Conservation (phyloP, 1,140 invertebrate genomes). For the Calliphora vicina region DNA sequence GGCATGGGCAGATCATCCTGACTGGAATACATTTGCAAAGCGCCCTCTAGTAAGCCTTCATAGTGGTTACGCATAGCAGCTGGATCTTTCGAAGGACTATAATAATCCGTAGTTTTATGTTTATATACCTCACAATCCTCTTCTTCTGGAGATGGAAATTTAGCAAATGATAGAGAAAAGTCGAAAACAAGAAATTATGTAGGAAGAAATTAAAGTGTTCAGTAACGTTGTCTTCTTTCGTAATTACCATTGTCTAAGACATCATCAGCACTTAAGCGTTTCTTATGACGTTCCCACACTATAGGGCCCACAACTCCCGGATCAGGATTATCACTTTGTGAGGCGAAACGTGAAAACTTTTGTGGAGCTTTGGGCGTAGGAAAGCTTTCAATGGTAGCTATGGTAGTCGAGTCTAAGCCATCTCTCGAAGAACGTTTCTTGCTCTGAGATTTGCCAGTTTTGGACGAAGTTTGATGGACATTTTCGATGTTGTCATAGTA, state of each 20-base stretch:
- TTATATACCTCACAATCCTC: conserved; percentile 37
- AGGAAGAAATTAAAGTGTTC: conserved; percentile 14
- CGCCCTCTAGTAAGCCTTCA: conserved; percentile 60
- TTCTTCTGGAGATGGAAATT: background rate
- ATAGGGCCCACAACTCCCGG: conserved; percentile 84
- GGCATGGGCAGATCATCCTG: conserved; percentile 59
- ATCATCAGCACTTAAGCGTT: conserved; percentile 58
- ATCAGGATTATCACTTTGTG: conserved; percentile 67
- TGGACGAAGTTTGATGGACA: conserved; percentile 46
- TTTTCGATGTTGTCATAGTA: conserved; percentile 71
- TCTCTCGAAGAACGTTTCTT: conserved; percentile 41
- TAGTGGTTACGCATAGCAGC: conserved; percentile 59
- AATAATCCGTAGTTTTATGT: conserved; percentile 34
- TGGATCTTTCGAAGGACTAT: conserved; percentile 60
- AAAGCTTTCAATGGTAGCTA: conserved; percentile 58
- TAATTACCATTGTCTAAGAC: conserved; percentile 49
- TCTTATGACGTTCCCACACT: conserved; percentile 78
- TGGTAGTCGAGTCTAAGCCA: conserved; percentile 42
- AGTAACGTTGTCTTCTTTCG: conserved; percentile 39
- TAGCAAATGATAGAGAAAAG: background rate
- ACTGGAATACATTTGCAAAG: conserved; percentile 61
- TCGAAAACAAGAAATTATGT: conserved; percentile 34
- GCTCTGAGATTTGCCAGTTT: conserved; percentile 12
- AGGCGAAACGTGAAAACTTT: conserved; percentile 48
- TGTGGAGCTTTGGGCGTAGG: conserved; percentile 56